These are phyloP conservation scores for Chloroclystis v-ata DNA, from an alignment of 2,888 invertebrate species.

Conservation along the genomic window DNA sequence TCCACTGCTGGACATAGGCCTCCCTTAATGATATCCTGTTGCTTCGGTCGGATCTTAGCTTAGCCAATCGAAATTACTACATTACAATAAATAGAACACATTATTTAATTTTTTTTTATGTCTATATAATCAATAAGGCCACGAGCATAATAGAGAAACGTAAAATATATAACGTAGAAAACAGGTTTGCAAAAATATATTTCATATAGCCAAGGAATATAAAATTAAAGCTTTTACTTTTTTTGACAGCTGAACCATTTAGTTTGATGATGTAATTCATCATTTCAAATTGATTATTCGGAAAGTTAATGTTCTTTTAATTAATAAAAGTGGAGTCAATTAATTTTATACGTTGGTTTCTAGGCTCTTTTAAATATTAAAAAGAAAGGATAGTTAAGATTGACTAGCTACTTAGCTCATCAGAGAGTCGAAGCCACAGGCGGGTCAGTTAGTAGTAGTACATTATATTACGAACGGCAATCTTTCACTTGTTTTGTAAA, in stretches of 20 bases:
- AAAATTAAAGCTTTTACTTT: constrained; percentile 13
- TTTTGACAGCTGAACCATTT: constrained; percentile 14
- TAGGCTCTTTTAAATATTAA: background rate
- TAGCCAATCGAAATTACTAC: too few species aligned
- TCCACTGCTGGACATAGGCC: too few species aligned
- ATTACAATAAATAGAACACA: constrained; percentile 43
- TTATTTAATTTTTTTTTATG: too few species aligned
- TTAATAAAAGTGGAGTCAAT: constrained; percentile 5
- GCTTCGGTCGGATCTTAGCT: too few species aligned
- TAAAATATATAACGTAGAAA: constrained; percentile 5
- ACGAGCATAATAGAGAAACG: constrained; percentile 6
- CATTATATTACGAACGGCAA: too few species aligned
- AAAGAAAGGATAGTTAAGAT: too few species aligned
- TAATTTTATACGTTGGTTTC: background rate
- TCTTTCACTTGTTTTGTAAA: too few species aligned
- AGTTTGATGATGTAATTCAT: constrained; percentile 20
- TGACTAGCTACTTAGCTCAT: too few species aligned
- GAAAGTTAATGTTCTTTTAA: constrained; percentile 13
- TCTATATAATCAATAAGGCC: too few species aligned
- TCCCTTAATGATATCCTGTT: too few species aligned
- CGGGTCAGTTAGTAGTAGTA: too few species aligned
- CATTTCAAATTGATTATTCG: constrained; percentile 13
- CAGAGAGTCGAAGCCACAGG: too few species aligned
- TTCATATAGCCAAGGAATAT: constrained; percentile 10
- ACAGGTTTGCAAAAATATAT: constrained; percentile 22